Percentiles rank a stretch among this genome's conserved stretches.
Conservation (phyloP, 1,140 invertebrate genomes). For the Euschistus heros region DNA sequence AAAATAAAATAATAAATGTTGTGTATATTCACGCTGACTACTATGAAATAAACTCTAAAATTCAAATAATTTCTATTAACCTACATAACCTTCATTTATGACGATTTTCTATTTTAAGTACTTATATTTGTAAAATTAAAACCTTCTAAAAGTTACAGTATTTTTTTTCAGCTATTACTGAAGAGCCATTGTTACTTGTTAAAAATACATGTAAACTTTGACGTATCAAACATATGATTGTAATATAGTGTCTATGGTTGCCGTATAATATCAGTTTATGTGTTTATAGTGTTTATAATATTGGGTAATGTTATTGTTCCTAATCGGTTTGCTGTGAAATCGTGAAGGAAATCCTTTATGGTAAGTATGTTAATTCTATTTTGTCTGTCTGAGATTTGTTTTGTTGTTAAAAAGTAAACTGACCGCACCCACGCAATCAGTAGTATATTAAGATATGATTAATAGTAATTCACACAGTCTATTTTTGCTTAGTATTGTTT, state of each 20-base stretch:
- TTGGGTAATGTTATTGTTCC: background rate
- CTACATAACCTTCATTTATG: constrained; percentile 3
- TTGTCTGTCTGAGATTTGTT: background rate
- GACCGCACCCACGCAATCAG: constrained; percentile 12
- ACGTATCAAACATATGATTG: constrained; percentile 6
- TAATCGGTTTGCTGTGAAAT: background rate
- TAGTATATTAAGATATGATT: constrained; percentile 16
- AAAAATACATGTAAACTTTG: background rate
- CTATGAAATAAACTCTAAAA: background rate
- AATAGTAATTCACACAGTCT: constrained; percentile 2
- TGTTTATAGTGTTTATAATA: constrained; percentile 3
- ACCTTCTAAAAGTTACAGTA: too few species aligned
- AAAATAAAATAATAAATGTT: background rate
- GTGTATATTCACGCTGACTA: background rate
- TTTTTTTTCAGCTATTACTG: too few species aligned
- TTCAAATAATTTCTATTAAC: too few species aligned
- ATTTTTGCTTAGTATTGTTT: background rate
- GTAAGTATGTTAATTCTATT: background rate
- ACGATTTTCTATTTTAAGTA: too few species aligned
- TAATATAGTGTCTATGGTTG: constrained; percentile 9
- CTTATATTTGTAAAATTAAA: too few species aligned
- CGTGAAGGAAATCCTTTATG: background rate
- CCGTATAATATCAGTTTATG: background rate
- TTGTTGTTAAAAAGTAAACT: background rate
- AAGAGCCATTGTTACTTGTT: too few species aligned